Conservation (phyloP, 2,113 vertebrate genomes). For the Rhegmatorhina hoffmannsi region DNA sequence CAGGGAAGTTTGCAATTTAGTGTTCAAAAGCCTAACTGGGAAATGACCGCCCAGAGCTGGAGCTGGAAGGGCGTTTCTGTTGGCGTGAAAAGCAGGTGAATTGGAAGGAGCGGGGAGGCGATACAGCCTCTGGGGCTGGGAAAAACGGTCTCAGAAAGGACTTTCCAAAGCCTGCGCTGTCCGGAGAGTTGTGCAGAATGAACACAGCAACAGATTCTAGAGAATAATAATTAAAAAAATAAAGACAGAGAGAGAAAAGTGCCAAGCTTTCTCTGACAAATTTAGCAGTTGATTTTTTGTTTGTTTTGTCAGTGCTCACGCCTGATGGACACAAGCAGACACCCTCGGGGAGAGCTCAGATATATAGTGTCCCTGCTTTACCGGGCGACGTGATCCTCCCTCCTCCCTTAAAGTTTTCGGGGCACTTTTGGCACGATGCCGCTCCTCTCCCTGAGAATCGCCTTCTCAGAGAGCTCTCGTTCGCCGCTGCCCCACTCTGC, state of each 20-base stretch:
- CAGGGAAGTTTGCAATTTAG: constrained; percentile 22
- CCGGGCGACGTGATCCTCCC: background rate
- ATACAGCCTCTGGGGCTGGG: background rate
- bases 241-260: background rate
- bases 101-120: background rate
- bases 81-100: constrained; percentile 46
- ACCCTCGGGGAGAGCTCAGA: background rate
- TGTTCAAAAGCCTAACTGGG: constrained; percentile 9
- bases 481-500: background rate
- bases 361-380: background rate
- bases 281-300: background rate
- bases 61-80: background rate
- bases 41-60: background rate
- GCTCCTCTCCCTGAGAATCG: background rate
- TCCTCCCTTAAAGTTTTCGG: background rate
- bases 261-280: background rate
- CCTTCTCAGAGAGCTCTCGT: background rate
- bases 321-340: background rate
- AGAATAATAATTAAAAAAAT: rapidly evolving
- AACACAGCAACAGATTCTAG: background rate
- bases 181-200: background rate
- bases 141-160: background rate
- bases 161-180: background rate
- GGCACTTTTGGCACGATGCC: background rate
- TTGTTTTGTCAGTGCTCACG: background rate